Evolutionary conservation across 2,797 vertebrate species (phyloP).

Genomic region (Clarias laeviceps): DNA sequence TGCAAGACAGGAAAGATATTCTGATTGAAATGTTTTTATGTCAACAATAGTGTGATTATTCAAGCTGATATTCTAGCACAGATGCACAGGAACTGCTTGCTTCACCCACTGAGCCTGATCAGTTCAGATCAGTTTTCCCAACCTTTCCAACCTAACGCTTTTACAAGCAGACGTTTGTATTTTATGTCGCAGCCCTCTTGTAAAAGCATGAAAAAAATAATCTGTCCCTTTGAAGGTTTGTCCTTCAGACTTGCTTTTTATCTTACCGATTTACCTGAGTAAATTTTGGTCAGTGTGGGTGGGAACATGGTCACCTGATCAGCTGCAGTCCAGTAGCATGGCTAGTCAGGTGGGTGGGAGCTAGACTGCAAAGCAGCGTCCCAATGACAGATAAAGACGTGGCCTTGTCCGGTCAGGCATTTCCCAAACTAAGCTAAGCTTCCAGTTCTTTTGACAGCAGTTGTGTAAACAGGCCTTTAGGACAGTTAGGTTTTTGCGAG

Average conservation of each 20-base stretch:
- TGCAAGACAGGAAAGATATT: neutral
- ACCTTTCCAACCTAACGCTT: neutral
- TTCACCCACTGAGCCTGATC: neutral
- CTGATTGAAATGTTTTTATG: conserved; percentile 42
- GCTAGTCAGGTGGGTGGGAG: conserved; percentile 6
- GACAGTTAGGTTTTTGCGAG: neutral
- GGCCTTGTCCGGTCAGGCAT: neutral
- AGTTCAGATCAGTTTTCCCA: neutral
- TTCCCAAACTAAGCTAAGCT: neutral
- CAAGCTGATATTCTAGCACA: conserved; percentile 47
- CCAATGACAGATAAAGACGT: conserved; percentile 23
- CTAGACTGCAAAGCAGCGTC: neutral
- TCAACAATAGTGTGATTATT: conserved; percentile 67
- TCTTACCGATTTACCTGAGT: conserved; percentile 23
- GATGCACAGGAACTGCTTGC: no score
- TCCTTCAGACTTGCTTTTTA: neutral
- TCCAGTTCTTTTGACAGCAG: neutral
- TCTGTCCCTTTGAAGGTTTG: neutral
- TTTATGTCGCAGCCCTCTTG: neutral
- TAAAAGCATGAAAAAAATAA: neutral
- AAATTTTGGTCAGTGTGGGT: conserved; percentile 8
- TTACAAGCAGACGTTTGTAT: neutral
- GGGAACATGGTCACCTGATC: conserved; percentile 40
- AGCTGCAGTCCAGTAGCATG: conserved; percentile 33
- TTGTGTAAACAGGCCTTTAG: neutral